These are phyloP conservation scores for Noctua fimbriata DNA, from an alignment of 2,888 invertebrate species.

Conservation along the genomic window DNA sequence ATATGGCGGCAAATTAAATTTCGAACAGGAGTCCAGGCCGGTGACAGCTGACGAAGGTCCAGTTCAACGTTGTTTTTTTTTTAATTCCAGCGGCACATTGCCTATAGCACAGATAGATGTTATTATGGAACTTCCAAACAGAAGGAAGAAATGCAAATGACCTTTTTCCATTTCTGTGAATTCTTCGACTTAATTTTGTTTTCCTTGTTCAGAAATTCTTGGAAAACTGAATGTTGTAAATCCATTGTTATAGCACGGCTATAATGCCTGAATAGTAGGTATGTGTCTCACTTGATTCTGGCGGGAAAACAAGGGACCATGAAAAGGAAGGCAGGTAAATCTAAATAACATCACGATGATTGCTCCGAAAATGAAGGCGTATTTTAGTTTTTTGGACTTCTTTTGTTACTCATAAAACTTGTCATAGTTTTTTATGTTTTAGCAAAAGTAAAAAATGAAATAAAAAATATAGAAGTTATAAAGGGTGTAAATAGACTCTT, in stretches of 20 bases:
- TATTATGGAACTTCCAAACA: slow-evolving; percentile 14
- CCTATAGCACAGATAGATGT: slow-evolving; percentile 29
- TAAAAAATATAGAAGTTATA: no score
- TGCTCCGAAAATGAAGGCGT: slow-evolving; percentile 32
- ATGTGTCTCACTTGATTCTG: slow-evolving; percentile 65
- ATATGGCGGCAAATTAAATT: slow-evolving; percentile 85
- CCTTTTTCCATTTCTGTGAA: slow-evolving; percentile 5
- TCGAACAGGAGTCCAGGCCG: slow-evolving; percentile 76
- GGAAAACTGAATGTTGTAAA: slow-evolving; percentile 11
- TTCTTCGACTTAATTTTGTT: slow-evolving; percentile 15
- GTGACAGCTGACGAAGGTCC: slow-evolving; percentile 84
- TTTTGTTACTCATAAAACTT: neutral
- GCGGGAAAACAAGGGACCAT: slow-evolving; percentile 65
- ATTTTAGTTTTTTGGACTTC: slow-evolving; percentile 32
- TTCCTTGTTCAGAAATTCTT: slow-evolving; percentile 13
- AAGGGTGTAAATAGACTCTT: no score
- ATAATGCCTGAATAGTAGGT: slow-evolving; percentile 57
- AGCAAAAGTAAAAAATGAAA: no score
- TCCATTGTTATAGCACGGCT: slow-evolving; percentile 1
- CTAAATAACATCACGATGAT: slow-evolving; percentile 61
- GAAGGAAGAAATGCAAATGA: slow-evolving; percentile 35
- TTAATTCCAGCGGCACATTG: slow-evolving; percentile 54
- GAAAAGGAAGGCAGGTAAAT: slow-evolving; percentile 49
- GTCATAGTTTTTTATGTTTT: neutral
- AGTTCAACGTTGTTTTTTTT: slow-evolving; percentile 70